These are phyloP conservation scores for Rhynchomys soricoides DNA, from an alignment of 2,113 vertebrate species.

Conservation along the genomic window DNA sequence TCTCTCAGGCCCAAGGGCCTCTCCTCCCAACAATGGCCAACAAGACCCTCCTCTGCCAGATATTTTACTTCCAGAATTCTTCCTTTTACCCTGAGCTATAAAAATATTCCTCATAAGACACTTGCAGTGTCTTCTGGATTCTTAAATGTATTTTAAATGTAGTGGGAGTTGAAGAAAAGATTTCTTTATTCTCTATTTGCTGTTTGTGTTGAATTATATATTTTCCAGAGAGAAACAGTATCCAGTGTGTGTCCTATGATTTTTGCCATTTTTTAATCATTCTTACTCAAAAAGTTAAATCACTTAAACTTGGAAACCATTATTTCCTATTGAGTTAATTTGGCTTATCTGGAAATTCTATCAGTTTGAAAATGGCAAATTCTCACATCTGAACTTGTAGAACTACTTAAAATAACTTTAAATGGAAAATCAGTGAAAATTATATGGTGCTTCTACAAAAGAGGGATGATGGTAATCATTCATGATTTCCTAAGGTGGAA, in stretches of 20 bases:
- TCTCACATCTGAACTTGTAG: slow-evolving; percentile 60
- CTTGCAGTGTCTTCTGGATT: too few relatives aligned
- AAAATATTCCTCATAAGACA: not conserved
- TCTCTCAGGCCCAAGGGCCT: too few relatives aligned
- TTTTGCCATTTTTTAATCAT: slow-evolving; percentile 18
- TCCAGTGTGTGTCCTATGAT: not conserved
- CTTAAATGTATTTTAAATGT: not conserved
- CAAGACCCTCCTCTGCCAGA: too few relatives aligned
- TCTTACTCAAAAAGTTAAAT: slow-evolving; percentile 72
- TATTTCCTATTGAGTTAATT: slow-evolving; percentile 70
- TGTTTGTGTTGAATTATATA: not conserved
- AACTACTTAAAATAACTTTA: slow-evolving; percentile 78
- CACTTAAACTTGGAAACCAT: slow-evolving; percentile 55
- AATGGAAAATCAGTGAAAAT: slow-evolving; percentile 76
- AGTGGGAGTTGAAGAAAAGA: not conserved
- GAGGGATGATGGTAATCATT: slow-evolving; percentile 60
- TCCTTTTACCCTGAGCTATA: not conserved
- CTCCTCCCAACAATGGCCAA: too few relatives aligned
- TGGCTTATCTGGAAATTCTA: slow-evolving; percentile 69
- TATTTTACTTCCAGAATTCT: not conserved
- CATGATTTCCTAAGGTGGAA: slow-evolving; percentile 27
- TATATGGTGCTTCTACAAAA: slow-evolving; percentile 66
- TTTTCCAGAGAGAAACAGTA: slow-evolving; percentile 30
- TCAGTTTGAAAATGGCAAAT: slow-evolving; percentile 67
- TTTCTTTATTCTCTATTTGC: not conserved